Evolutionary conservation across 2,113 vertebrate species (phyloP).

Genomic region (Ornithorhynchus anatinus): DNA sequence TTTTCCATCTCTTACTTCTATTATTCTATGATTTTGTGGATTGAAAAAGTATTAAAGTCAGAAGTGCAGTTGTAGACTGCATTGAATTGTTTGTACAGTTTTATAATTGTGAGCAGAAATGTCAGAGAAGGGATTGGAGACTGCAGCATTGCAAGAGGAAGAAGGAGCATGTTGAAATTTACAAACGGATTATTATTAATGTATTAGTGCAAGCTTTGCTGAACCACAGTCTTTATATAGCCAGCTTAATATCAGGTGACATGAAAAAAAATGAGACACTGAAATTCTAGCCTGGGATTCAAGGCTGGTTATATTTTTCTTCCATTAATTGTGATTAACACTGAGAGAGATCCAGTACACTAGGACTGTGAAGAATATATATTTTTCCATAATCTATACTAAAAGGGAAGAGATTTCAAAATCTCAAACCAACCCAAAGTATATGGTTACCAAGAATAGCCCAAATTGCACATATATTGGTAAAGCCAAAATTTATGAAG

Average conservation of each 20-base stretch:
- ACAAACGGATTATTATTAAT: background rate
- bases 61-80: background rate
- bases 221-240: background rate
- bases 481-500: background rate
- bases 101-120: background rate
- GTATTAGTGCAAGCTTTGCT: background rate
- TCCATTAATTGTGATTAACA: background rate
- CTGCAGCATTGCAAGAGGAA: background rate
- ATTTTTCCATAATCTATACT: too few relatives aligned
- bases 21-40: background rate
- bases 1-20: background rate
- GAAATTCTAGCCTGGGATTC: background rate
- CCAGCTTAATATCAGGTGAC: background rate
- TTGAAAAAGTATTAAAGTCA: slow-evolving; percentile 1
- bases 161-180: slow-evolving; percentile 12
- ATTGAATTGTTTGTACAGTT: background rate
- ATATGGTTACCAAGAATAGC: background rate
- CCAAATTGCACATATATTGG: background rate
- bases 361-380: too few relatives aligned
- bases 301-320: background rate
- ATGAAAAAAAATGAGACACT: background rate
- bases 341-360: too few relatives aligned
- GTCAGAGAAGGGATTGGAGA: background rate
- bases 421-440: too few relatives aligned
- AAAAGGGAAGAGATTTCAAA: too few relatives aligned